Percentiles rank a stretch among this genome's conserved stretches.
Conservation (phyloP, 2,888 invertebrate genomes). For the Choristoneura rosaceana region DNA sequence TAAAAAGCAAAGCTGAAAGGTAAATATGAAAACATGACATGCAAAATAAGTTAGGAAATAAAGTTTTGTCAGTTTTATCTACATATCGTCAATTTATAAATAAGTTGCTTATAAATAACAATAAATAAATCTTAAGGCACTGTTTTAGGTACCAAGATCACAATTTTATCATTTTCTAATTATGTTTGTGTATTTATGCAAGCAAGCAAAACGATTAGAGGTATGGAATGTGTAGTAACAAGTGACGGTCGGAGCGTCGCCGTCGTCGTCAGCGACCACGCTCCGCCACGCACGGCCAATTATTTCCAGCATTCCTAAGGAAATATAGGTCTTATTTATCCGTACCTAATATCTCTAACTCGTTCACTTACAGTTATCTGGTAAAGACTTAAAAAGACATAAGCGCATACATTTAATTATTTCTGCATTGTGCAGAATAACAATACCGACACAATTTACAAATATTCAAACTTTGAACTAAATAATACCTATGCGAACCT, state of each 20-base stretch:
- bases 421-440: constrained; percentile 86
- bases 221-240: constrained; percentile 78
- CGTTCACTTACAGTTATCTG: constrained; percentile 39
- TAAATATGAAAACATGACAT: constrained; percentile 52
- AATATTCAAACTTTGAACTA: constrained; percentile 71
- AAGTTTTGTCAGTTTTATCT: constrained; percentile 65
- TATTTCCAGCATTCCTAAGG: background rate
- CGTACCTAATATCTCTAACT: constrained; percentile 31
- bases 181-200: constrained; percentile 51
- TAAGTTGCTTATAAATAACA: constrained; percentile 82
- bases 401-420: constrained; percentile 85
- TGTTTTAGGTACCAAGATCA: constrained; percentile 82
- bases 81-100: constrained; percentile 78
- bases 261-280: background rate
- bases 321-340: constrained; percentile 21
- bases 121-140: constrained; percentile 85
- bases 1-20: constrained; percentile 48
- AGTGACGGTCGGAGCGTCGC: constrained; percentile 43
- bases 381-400: constrained; percentile 77
- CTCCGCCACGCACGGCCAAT: background rate
- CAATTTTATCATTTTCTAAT: constrained; percentile 73
- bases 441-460: constrained; percentile 86
- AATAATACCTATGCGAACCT: constrained; percentile 68
- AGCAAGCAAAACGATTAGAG: constrained; percentile 67
- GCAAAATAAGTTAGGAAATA: constrained; percentile 37